These are phyloP conservation scores for Habropoda laboriosa DNA, from an alignment of 1,140 invertebrate genomes.

Conservation along the genomic window DNA sequence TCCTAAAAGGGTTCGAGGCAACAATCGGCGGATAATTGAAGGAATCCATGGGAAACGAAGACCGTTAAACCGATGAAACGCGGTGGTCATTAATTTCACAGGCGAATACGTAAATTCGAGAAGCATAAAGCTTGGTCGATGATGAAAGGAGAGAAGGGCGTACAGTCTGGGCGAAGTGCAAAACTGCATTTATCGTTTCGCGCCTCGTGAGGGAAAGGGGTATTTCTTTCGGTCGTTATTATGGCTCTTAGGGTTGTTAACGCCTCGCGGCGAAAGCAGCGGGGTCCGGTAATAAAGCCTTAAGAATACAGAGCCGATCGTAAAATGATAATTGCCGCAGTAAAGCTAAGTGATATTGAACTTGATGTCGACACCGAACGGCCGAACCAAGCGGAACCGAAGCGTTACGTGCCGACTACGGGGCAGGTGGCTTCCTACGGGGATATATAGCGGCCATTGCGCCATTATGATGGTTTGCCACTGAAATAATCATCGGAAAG, in stretches of 20 bases:
- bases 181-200: conserved; percentile 76
- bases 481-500: conserved; percentile 15
- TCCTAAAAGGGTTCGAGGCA: no score
- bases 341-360: conserved; percentile 82
- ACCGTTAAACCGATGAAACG: neutral
- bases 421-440: conserved; percentile 69
- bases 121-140: neutral
- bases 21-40: conserved; percentile 7
- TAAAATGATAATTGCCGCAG: conserved; percentile 81
- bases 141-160: conserved; percentile 16
- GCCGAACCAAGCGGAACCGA: conserved; percentile 66
- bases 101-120: conserved; percentile 27
- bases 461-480: neutral
- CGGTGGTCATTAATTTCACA: conserved; percentile 14
- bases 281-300: conserved; percentile 77
- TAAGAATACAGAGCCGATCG: conserved; percentile 80
- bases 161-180: conserved; percentile 61
- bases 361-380: conserved; percentile 76
- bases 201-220: conserved; percentile 62
- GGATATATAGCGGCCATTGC: conserved; percentile 18
- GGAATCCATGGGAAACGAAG: neutral
- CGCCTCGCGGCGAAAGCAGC: conserved; percentile 70
- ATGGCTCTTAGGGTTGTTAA: conserved; percentile 77
- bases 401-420: conserved; percentile 46
- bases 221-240: conserved; percentile 74